These are phyloP conservation scores for Phymorhynchus buccinoides DNA, from an alignment of 1,140 invertebrate species.

Conservation along the genomic window DNA sequence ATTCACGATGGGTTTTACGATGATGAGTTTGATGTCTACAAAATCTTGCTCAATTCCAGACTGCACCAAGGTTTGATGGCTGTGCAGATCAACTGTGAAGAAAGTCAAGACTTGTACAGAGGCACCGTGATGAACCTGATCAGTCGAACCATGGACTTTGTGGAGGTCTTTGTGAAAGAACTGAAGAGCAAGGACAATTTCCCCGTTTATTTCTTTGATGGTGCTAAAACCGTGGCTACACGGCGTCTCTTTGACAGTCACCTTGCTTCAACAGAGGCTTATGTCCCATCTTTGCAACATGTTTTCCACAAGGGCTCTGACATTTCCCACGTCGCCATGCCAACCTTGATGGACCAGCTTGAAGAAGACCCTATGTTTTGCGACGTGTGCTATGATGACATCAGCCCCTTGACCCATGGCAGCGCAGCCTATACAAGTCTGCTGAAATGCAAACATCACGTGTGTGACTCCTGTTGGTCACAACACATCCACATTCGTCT, in stretches of 20 bases:
- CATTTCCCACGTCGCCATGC: neutral
- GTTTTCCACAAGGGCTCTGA: slow-evolving; percentile 12
- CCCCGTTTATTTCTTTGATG: neutral
- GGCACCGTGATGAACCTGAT: slow-evolving; percentile 16
- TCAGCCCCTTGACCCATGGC: slow-evolving; percentile 1
- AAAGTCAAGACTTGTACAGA: neutral
- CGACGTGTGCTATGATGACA: slow-evolving; percentile 42
- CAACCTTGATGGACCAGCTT: neutral
- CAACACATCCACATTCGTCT: slow-evolving; percentile 30
- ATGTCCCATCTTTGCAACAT: slow-evolving; percentile 24
- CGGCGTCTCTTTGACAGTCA: neutral
- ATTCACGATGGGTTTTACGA: slow-evolving; percentile 33
- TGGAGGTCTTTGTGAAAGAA: neutral
- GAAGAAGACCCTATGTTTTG: slow-evolving; percentile 37
- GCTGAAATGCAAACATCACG: slow-evolving; percentile 32
- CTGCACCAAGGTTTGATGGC: slow-evolving; percentile 20
- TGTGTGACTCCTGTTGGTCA: slow-evolving; percentile 46
- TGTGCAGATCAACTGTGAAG: neutral
- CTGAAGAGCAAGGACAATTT: neutral
- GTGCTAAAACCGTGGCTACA: neutral
- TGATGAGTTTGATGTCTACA: slow-evolving; percentile 36
- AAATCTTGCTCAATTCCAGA: slow-evolving; percentile 34
- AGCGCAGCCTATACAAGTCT: slow-evolving; percentile 25
- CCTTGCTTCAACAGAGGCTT: neutral
- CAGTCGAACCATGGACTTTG: slow-evolving; percentile 32